phyloP scores from a whole-genome alignment of 1,140 invertebrate genomes.

The Maniola jurtina region DNA sequence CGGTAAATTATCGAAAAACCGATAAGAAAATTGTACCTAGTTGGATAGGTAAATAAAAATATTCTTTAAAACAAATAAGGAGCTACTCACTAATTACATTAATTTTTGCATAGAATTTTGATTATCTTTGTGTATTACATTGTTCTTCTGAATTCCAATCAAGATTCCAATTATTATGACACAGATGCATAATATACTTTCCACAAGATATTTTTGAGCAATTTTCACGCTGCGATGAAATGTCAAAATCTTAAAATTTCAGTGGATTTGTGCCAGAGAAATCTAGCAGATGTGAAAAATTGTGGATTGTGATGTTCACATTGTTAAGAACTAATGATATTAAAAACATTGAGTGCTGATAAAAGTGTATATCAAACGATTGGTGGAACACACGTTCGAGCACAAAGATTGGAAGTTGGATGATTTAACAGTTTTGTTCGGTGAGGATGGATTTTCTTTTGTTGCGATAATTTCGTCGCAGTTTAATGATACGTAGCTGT shows the following conservation, averaged over 20 bases:
- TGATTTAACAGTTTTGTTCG: conserved; percentile 63
- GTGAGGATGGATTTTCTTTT: conserved; percentile 64
- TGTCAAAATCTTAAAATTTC: conserved; percentile 58
- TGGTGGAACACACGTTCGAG: conserved; percentile 16
- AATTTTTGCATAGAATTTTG: too few species aligned
- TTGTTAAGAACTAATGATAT: conserved; percentile 47
- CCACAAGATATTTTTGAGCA: conserved; percentile 24
- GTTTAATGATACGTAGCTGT: conserved; percentile 12
- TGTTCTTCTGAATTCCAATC: too few species aligned
- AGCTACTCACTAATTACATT: too few species aligned
- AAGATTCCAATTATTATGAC: not conserved
- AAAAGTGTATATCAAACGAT: conserved; percentile 19
- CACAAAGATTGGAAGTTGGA: conserved; percentile 47
- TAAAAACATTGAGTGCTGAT: conserved; percentile 37
- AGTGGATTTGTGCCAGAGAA: conserved; percentile 65
- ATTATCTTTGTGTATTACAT: too few species aligned
- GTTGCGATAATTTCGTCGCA: conserved; percentile 48
- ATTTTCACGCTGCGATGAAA: conserved; percentile 60
- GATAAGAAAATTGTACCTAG: too few species aligned
- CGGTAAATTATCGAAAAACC: not conserved
- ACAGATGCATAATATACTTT: conserved; percentile 12
- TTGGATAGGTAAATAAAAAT: too few species aligned
- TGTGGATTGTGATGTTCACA: conserved; percentile 51
- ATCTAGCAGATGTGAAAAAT: conserved; percentile 53
- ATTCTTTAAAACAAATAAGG: too few species aligned